A percentile compares a stretch with the other conserved stretches of the same genome.
Conservation (phyloP, 2,797 vertebrate genomes). For the Neosilurus hyrtlii region DNA sequence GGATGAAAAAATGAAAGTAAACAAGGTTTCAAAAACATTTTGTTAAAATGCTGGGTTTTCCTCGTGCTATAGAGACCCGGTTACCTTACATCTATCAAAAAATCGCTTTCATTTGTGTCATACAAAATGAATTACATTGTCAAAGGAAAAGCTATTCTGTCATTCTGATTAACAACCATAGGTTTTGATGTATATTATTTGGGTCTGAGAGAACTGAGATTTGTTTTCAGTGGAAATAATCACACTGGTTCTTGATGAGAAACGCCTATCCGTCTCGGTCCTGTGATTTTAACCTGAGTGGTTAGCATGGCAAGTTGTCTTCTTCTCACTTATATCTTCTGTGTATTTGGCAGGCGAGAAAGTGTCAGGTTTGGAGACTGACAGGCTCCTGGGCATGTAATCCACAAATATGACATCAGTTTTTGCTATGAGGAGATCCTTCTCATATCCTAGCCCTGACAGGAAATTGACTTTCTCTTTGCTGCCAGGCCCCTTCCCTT, state of each 20-base stretch:
- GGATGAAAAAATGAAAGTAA: neutral
- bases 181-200: slow-evolving; percentile 21
- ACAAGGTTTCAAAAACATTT: neutral
- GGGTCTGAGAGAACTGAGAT: slow-evolving; percentile 1
- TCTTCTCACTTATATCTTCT: slow-evolving; percentile 22
- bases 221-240: slow-evolving; percentile 13
- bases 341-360: slow-evolving; percentile 7
- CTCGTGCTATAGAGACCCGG: neutral
- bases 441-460: slow-evolving; percentile 22
- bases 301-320: slow-evolving; percentile 16
- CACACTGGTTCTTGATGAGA: slow-evolving; percentile 20
- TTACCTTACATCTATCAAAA: neutral
- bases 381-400: slow-evolving; percentile 38
- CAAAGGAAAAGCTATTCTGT: slow-evolving; percentile 21
- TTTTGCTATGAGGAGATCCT: slow-evolving; percentile 31
- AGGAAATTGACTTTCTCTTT: slow-evolving; percentile 40
- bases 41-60: neutral
- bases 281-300: slow-evolving; percentile 22
- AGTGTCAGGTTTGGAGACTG: slow-evolving; percentile 25
- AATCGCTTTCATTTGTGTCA: slow-evolving; percentile 32
- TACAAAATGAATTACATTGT: slow-evolving; percentile 15
- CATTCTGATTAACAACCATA: slow-evolving; percentile 26
- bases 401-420: slow-evolving; percentile 28
- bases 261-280: slow-evolving; percentile 1
- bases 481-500: slow-evolving; percentile 10